Evolutionary conservation across 2,797 vertebrate genomes (phyloP), one percentile per base, ranked within the genome.

Genomic region (Pterois miles): DNA sequence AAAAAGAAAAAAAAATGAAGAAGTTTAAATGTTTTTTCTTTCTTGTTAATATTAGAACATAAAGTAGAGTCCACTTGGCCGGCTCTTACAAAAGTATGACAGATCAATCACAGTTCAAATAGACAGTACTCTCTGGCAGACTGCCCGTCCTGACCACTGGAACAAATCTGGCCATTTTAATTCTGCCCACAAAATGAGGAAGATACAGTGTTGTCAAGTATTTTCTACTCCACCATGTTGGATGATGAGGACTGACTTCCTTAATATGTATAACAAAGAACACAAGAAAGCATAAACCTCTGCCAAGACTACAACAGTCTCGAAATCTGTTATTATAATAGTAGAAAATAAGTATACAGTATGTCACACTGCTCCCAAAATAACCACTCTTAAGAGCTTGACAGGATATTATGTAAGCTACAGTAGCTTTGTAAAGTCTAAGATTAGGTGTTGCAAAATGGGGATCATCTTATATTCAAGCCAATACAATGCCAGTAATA

Each of bases 1-100:
- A 82, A 48, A 84, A 12, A 65, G 29, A 53, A 48, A 38, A 53
- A 48, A 38, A 54, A 4, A 1, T 40, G 9, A 74, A 71, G 18
- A 46, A 10, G 4, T 54, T 75, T 18, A 3, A n/a, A 13, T 36
- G 2, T 31, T 25, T 23, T 54, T 8, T 9, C 0, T 6, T 36
- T 27, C 27, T 8, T 76, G 57, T 31, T 8, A 0, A 40, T 59
- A 7, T 16, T 4, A 48, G 2, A 25, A 40, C 36, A 36, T 27
- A 27, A 10, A 56, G 31, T 52, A 34, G 33, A 57, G 9, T 16
- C 13, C 7, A 52, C 16, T 22, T 27, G n/a, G 46, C 4, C 20
- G 14, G 20, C 48, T 56, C 27, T 20, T 16, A 18, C 3, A 23
- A 54, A 53, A 16, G 8, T 29, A 18, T 11, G 16, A 20, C 50